Percentiles rank a stretch among this genome's conserved stretches.
Evolutionary conservation across 2,888 invertebrate genomes (phyloP).

Genomic region (Mactromeris polynyma): DNA sequence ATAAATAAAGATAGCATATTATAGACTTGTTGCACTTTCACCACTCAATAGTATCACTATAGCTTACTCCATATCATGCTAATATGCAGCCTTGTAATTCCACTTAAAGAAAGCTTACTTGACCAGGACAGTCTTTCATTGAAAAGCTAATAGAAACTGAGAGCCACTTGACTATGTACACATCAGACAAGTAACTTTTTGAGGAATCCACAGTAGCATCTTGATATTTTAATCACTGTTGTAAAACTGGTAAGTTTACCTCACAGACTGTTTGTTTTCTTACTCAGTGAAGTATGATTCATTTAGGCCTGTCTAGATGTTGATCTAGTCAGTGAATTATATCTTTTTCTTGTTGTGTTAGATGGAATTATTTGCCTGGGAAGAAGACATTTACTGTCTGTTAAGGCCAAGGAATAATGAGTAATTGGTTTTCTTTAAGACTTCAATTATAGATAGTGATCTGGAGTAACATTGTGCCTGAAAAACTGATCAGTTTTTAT

Average conservation of each 20-base stretch:
- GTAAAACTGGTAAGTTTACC: not conserved
- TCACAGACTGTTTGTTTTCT: slow-evolving; percentile 18
- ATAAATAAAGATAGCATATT: no score
- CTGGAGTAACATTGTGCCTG: not conserved
- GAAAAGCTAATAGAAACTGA: no score
- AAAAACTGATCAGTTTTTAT: not conserved
- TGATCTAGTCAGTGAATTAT: slow-evolving; percentile 33
- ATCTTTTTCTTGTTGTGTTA: slow-evolving; percentile 25
- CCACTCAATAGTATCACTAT: no score
- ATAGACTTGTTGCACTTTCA: no score
- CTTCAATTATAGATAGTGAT: slow-evolving; percentile 14
- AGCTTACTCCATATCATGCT: no score
- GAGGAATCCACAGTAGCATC: slow-evolving; percentile 3
- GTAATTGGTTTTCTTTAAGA: not conserved
- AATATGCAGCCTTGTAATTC: no score
- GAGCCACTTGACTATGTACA: not conserved
- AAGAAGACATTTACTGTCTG: slow-evolving; percentile 41
- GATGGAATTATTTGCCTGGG: slow-evolving; percentile 24
- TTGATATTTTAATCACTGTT: slow-evolving; percentile 2
- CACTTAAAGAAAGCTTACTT: no score
- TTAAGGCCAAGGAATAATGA: slow-evolving; percentile 11
- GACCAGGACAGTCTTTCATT: no score
- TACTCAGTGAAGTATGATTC: slow-evolving; percentile 29
- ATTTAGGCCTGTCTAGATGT: slow-evolving; percentile 40
- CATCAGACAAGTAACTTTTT: not conserved